Base-by-base conservation (phyloP, 1,140 invertebrate species). In the Scaptodrosophila lebanonensis region DNA sequence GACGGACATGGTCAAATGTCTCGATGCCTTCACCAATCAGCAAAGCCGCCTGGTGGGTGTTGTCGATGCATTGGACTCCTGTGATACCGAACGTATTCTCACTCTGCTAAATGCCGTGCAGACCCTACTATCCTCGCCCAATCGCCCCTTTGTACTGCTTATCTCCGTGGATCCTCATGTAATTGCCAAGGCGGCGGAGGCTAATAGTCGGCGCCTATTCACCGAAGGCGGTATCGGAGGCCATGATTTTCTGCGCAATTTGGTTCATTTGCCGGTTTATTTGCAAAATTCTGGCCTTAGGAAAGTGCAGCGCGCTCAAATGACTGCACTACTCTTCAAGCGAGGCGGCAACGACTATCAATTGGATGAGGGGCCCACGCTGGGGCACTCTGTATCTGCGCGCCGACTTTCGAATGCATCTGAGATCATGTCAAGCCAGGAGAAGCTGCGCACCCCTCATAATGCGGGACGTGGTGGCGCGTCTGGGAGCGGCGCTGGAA, bases 261-360 rank as follows among this genome's bases (percentile, higher is more conserved):
- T 99, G 89, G 96, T 99, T 1, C 98, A 99, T 85, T 88, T 99
- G 58, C 98, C 98, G 0, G 99, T 99, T 88, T 99, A 97, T 87
- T 89, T 99, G 9, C 98, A 99, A 89, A 99, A 98, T 88, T 97
- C 97, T 11, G 97, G 96, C 4, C 86, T 99, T 36, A 89, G 96
- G 0, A 93, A 95, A 70, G 94, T 97, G 0, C 95, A 95, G 85
- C 88, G 93, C 15, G 95, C 95, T 0, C 95, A 96, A 86, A 92
- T 95, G 84, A 93, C 94, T 0, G 92, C 94, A 6, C 83, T 91
- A 18, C 87, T 83, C 1, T 87, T 85, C 15, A 86, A 87, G 35
- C 66, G 86, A 0, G 63, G 45, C 8, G 73, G 84, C 4, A 13
- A 50, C 0, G 85, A 87, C 7, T 84, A 82, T 11, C 79, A 77